These are phyloP conservation scores for Hypomecis atomaria DNA, from an alignment of 2,888 invertebrate species.

Conservation along the genomic window DNA sequence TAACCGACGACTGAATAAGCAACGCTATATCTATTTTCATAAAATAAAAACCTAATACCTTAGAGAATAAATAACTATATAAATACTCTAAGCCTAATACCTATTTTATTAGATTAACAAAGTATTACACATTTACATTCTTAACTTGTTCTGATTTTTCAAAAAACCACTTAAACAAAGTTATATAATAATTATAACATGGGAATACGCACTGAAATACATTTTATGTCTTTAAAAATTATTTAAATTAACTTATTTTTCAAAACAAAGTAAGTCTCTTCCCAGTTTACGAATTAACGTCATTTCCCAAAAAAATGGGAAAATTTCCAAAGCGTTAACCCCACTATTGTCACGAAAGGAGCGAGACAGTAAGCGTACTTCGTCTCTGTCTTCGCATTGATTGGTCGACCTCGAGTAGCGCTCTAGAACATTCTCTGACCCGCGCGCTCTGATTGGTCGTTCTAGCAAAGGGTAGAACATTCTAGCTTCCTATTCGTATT, in stretches of 20 bases:
- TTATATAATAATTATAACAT: too few species aligned
- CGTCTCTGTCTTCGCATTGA: constrained; percentile 44
- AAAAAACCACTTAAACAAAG: too few species aligned
- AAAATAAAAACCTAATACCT: too few species aligned
- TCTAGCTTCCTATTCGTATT: constrained; percentile 60
- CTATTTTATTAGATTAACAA: too few species aligned
- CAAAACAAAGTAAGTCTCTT: neutral
- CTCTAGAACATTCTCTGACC: constrained; percentile 58
- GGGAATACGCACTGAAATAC: too few species aligned
- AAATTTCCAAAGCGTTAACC: constrained; percentile 34
- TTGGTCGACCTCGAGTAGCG: constrained; percentile 48
- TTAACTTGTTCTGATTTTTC: too few species aligned
- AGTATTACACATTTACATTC: too few species aligned
- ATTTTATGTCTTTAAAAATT: too few species aligned
- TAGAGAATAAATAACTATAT: too few species aligned
- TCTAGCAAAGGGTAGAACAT: constrained; percentile 54
- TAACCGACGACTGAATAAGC: too few species aligned
- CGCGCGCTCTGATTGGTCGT: constrained; percentile 55
- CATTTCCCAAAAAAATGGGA: constrained; percentile 36
- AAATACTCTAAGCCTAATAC: too few species aligned
- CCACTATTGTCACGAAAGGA: constrained; percentile 17
- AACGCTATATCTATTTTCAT: neutral
- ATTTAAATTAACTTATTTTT: neutral
- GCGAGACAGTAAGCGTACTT: constrained; percentile 31
- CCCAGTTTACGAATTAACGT: neutral